These are phyloP conservation scores for Drosophila tristis DNA, from an alignment of 1,140 invertebrate species.

Conservation along the genomic window DNA sequence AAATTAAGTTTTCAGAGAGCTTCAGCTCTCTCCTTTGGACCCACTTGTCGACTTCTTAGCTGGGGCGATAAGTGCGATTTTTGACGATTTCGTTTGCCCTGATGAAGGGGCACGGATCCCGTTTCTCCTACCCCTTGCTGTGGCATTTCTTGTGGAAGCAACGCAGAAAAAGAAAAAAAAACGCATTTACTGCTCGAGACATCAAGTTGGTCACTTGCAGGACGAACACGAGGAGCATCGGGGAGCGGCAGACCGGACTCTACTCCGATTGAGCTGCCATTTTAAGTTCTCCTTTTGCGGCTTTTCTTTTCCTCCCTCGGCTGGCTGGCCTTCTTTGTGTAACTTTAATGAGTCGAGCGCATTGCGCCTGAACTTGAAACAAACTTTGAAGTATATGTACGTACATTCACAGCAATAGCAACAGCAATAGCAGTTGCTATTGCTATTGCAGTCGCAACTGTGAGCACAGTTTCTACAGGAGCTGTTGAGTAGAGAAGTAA, in stretches of 20 bases:
- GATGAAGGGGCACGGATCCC: slow-evolving; percentile 48
- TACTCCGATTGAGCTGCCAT: slow-evolving; percentile 55
- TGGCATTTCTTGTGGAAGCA: slow-evolving; percentile 65
- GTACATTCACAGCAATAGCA: not conserved
- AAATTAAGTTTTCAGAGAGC: slow-evolving; percentile 73
- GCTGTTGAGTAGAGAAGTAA: slow-evolving; percentile 12
- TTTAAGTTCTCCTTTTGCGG: slow-evolving; percentile 12
- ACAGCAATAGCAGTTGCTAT: slow-evolving; percentile 4
- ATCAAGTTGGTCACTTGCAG: slow-evolving; percentile 41
- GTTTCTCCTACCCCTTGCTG: slow-evolving; percentile 14
- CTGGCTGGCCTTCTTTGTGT: slow-evolving; percentile 35
- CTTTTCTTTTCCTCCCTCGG: slow-evolving; percentile 10
- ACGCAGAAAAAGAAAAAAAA: slow-evolving; percentile 49
- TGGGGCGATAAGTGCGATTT: slow-evolving; percentile 77
- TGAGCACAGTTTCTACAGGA: slow-evolving; percentile 53
- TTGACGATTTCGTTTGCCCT: slow-evolving; percentile 72
- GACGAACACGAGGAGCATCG: too few relatives aligned
- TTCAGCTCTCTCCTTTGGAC: slow-evolving; percentile 13
- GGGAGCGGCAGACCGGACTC: slow-evolving; percentile 7
- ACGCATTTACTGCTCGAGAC: slow-evolving; percentile 58
- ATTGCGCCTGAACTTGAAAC: slow-evolving; percentile 55
- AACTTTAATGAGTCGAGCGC: slow-evolving; percentile 71
- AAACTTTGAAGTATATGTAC: slow-evolving; percentile 22
- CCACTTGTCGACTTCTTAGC: slow-evolving; percentile 51
- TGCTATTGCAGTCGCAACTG: slow-evolving; percentile 40